phyloP scores from a whole-genome alignment of 2,113 vertebrate species.

The Etheostoma cragini region DNA sequence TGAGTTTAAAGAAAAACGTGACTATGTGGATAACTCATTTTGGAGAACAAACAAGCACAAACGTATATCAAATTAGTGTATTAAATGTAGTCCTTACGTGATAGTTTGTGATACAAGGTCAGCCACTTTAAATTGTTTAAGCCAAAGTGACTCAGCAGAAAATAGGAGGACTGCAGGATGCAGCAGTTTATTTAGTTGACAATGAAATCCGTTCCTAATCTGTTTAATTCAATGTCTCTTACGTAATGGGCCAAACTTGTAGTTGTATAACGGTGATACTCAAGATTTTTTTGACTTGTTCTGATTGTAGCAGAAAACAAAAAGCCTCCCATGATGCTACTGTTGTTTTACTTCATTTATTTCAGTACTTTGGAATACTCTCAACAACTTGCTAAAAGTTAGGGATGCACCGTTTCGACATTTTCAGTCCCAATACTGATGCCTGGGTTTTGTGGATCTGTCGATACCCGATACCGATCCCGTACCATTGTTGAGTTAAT shows the following conservation, averaged over 20 bases:
- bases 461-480: too few relatives aligned
- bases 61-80: not conserved
- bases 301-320: not conserved
- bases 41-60: not conserved
- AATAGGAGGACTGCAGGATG: constrained; percentile 8
- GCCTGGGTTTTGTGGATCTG: too few relatives aligned
- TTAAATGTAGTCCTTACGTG: not conserved
- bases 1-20: not conserved
- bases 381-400: not conserved
- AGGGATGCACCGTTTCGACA: too few relatives aligned
- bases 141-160: constrained; percentile 73
- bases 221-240: constrained; percentile 52
- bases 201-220: constrained; percentile 57
- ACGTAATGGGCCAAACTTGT: not conserved
- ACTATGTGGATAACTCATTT: not conserved
- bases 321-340: not conserved
- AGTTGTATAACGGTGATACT: constrained; percentile 34
- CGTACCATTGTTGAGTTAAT: too few relatives aligned
- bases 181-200: constrained; percentile 29
- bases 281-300: not conserved
- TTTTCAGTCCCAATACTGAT: too few relatives aligned
- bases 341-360: not conserved
- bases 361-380: not conserved
- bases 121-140: not conserved
- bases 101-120: not conserved